These are phyloP conservation scores for Holocentrus rufus DNA, from an alignment of 2,797 vertebrate genomes.

Conservation along the genomic window DNA sequence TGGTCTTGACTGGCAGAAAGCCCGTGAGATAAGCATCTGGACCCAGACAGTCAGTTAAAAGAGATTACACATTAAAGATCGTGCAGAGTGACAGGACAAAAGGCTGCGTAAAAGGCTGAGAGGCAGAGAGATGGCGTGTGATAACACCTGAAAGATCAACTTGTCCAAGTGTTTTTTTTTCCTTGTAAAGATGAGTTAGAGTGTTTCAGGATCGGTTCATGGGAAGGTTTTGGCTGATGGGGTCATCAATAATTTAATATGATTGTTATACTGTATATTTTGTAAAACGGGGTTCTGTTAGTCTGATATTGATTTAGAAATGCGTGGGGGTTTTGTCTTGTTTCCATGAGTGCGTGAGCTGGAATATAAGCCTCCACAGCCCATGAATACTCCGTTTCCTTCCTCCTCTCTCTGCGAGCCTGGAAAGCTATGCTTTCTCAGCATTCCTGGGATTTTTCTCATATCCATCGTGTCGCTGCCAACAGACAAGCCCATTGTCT, in stretches of 20 bases:
- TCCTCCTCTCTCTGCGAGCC: conserved; percentile 57
- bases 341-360: conserved; percentile 14
- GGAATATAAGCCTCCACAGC: conserved; percentile 47
- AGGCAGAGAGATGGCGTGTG: conserved; percentile 37
- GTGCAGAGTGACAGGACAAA: conserved; percentile 65
- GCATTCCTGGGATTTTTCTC: conserved; percentile 82
- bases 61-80: conserved; percentile 58
- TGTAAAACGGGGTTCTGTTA: conserved; percentile 19
- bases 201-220: conserved; percentile 14
- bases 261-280: conserved; percentile 11
- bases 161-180: conserved; percentile 29
- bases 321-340: conserved; percentile 9
- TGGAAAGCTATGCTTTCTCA: conserved; percentile 71
- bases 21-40: conserved; percentile 64
- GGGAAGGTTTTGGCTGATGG: conserved; percentile 1
- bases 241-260: conserved; percentile 18
- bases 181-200: conserved; percentile 31
- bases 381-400: conserved; percentile 58
- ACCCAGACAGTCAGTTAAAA: conserved; percentile 50
- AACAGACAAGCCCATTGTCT: conserved; percentile 74
- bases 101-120: conserved; percentile 38
- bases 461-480: conserved; percentile 71
- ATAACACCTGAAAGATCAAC: conserved; percentile 49
- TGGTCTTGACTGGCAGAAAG: conserved; percentile 54
- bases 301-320: conserved; percentile 45